Evolutionary conservation across 2,113 vertebrate species (phyloP), one percentile per base, ranked within the genome.

Genomic region (Apus apus): DNA sequence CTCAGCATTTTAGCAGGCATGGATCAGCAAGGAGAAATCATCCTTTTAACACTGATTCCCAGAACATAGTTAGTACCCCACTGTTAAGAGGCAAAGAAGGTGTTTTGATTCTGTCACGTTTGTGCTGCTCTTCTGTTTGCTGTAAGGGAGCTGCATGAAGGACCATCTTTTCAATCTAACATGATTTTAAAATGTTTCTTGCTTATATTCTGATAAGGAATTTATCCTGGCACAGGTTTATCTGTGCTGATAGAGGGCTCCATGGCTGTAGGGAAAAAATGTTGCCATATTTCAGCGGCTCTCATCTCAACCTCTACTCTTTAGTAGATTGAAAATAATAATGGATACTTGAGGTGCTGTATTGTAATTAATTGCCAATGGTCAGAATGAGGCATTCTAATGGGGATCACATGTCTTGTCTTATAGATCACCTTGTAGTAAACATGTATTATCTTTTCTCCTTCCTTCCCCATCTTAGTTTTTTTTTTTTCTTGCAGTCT

Each of bases 181-280:
- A 67, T 72, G 71, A 53, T 95, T 97, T 97, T 91, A 85, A 97
- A 86, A 62, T 93, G 48, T 88, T 95, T 62, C 53, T 92, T 90
- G 76, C 68, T 80, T 13, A 3, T 80, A 66, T 93, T 97, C 78
- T 93, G 96, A 94, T 97, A 97, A 97, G 91, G 92, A 96, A 91
- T 77, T 34, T 94, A 96, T 95, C 60, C 83, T 92, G 79, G 82
- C 46, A 51, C 66, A 60, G 70, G 85, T 96, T 97, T 98, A 96
- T 98, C 91, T 87, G 9, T 90, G 45, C 87, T 96, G 96, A 91
- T 96, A 96, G 94, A 65, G 60, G 87, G 10, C 43, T 94, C 75
- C 2, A 2, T 80, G 88, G 74, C 93, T 96, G 80, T 64, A 95
- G 92, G 95, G 93, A 97, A 94, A 87, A 94, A 67, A 40, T 97